Base-by-base conservation (phyloP, 1,140 invertebrate species). In the Hyphantria cunea region DNA sequence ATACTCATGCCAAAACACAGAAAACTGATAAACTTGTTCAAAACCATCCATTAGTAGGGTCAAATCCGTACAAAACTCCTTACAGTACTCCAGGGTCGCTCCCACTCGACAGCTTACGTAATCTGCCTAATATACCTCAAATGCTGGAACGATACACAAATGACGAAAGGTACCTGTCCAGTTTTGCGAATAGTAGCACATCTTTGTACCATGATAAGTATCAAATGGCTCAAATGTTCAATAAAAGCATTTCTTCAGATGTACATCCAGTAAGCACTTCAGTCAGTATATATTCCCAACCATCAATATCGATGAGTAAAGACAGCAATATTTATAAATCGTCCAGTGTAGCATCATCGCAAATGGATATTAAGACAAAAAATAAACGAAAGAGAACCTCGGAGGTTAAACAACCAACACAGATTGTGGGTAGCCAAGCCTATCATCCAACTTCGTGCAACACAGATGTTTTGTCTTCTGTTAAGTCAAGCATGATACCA, bases 401-500 rank as follows among this genome's bases (percentile, higher is more conserved):
- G 0, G 85, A 92, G 1, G 74, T 90, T 1, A 93, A 94, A 76
- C 89, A 53, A 48, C 15, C 92, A 44, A 79, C 91, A 10, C 89
- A 92, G 8, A 91, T 93, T 25, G 91, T 92, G 6, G 70, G 92
- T 11, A 93, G 93, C 45, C 85, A 86, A 60, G 52, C 65, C 6
- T 86, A 84, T 55, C 82, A 66, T 39, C 56, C 76, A n/a, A 60
- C 61, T 6, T 50, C 80, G 0, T 80, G 80, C 37, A 70, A 61
- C 37, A 78, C 66, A 1, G 84, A 88, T 52, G 74, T 86, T 8
- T 55, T 88, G 25, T 77, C 79, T 0, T 82, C 85, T 0, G 84
- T 82, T 61, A 93, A 93, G 34, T 80, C 92, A 0, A 93, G 92
- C 66, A 93, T 94, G 68, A 93, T 95, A 50, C 93, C 94, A 0